Evolutionary conservation across 2,888 invertebrate species (phyloP).

Genomic region (Dicranocentrus wangi): DNA sequence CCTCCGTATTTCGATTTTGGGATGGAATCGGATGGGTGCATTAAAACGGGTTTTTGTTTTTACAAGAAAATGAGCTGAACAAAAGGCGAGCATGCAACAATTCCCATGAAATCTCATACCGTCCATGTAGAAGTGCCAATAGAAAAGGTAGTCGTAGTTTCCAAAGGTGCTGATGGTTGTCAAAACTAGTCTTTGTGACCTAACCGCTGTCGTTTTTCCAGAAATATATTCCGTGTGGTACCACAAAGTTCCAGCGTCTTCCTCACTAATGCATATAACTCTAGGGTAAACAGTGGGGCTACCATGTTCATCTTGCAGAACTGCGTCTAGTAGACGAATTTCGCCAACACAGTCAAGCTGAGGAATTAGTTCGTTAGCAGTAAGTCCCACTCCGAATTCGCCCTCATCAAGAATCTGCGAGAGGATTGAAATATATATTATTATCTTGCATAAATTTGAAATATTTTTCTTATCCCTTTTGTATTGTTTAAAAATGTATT

Average conservation of each 20-base stretch:
- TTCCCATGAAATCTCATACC: too few relatives aligned
- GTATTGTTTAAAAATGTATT: not conserved
- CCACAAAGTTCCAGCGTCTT: slow-evolving; percentile 67
- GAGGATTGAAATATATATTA: not conserved
- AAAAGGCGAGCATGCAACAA: too few relatives aligned
- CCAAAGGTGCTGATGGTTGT: slow-evolving; percentile 37
- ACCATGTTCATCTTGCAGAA: slow-evolving; percentile 51
- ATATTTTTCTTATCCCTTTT: not conserved
- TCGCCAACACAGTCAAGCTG: slow-evolving; percentile 56
- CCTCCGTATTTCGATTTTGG: too few relatives aligned
- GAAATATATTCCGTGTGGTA: slow-evolving; percentile 55
- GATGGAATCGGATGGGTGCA: too few relatives aligned
- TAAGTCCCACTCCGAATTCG: slow-evolving; percentile 61
- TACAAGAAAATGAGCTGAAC: too few relatives aligned
- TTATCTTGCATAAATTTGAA: not conserved
- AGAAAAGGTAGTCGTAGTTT: slow-evolving; percentile 65
- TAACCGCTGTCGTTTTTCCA: slow-evolving; percentile 5
- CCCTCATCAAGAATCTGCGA: slow-evolving; percentile 61
- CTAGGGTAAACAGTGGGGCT: not conserved
- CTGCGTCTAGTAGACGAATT: slow-evolving; percentile 40
- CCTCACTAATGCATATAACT: slow-evolving; percentile 53
- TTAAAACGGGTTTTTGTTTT: too few relatives aligned
- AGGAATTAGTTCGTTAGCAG: not conserved
- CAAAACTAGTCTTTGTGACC: slow-evolving; percentile 49
- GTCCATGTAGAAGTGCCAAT: slow-evolving; percentile 65